Conservation (phyloP, 2,888 invertebrate species). For the Atrina japonica region DNA sequence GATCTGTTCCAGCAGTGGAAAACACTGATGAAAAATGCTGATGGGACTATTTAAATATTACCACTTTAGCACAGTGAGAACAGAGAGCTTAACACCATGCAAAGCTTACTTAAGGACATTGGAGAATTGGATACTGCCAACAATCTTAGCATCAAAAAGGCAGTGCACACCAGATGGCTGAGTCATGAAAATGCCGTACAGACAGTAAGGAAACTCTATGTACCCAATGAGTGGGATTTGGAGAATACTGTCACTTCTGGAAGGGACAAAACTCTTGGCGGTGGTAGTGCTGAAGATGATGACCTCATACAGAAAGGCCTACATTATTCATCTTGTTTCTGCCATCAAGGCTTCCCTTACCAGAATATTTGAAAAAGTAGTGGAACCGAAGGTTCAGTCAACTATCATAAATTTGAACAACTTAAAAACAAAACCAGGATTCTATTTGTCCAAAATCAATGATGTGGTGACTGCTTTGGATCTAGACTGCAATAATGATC, state of each 20-base stretch:
- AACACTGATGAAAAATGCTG: conserved; percentile 37
- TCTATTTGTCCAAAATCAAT: conserved; percentile 25
- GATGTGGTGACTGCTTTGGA: too few species aligned
- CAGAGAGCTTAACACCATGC: conserved; percentile 41
- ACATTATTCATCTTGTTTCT: conserved; percentile 37
- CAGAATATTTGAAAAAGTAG: conserved; percentile 28
- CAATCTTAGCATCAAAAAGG: conserved; percentile 16
- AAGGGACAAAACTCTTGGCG: conserved; percentile 34
- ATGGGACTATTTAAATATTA: conserved; percentile 43
- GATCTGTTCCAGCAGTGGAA: conserved; percentile 13
- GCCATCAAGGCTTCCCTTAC: conserved; percentile 21
- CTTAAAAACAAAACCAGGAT: conserved; percentile 17
- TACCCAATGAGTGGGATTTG: conserved; percentile 32
- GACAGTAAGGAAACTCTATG: conserved; percentile 38
- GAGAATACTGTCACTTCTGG: conserved; percentile 39
- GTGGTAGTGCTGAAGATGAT: conserved; percentile 34
- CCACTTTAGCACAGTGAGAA: conserved; percentile 43
- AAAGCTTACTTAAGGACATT: conserved; percentile 37
- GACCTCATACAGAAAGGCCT: conserved; percentile 31
- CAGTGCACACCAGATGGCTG: conserved; percentile 23
- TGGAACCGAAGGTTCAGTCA: conserved; percentile 25
- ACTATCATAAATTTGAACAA: conserved; percentile 8
- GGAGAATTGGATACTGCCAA: conserved; percentile 23
- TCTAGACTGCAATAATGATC: too few species aligned
- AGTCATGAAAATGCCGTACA: conserved; percentile 41